Base-by-base conservation (phyloP, 2,797 vertebrate genomes). In the Morus bassanus region DNA sequence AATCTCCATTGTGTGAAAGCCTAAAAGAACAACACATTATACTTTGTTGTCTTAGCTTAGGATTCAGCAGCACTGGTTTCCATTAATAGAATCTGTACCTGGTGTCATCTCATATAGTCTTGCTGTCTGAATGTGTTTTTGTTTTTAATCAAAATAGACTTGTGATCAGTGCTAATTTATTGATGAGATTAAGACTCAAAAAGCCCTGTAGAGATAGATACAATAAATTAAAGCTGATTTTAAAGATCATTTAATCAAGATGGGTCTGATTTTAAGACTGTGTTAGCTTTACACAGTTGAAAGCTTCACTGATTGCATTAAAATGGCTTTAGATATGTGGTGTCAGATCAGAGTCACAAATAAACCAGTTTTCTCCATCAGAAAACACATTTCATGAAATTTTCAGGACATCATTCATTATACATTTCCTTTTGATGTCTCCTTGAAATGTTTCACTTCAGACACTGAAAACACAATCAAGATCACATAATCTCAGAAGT, bases 321-420 rank as follows among this genome's bases (percentile, higher is more conserved):
- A 75, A 94, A 73, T 57, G 63, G 24, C 81, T 96, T 92, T 75
- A 72, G 53, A 64, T 12, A 16, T 7, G 10, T 59, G 23, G 50
- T 81, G 50, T 91, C 50, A 84, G 61, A 91, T 45, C 73, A 91
- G 37, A 63, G 43, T 54, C 46, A 30, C 63, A 91, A 84, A 88
- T 85, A 91, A 88, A 78, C 37, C 39, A 31, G 30, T 78, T 93
- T 88, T 75, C 61, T 81, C 65, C 70, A 91, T 88, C 68, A 89
- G 69, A 94, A 94, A 93, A 79, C 48, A 74, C 30, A 88, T 89
- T 85, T 74, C 28, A 92, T 96, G 48, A 96, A 92, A 92, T 75
- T 93, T 96, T 95, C 57, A 96, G 65, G 46, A 35, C 30, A 83
- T 61, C 45, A 65, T 94, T 89, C 53, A 92, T 93, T 93, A 95